Evolutionary conservation across 2,797 vertebrate species (phyloP).

Genomic region (Pseudochirops cupreus): DNA sequence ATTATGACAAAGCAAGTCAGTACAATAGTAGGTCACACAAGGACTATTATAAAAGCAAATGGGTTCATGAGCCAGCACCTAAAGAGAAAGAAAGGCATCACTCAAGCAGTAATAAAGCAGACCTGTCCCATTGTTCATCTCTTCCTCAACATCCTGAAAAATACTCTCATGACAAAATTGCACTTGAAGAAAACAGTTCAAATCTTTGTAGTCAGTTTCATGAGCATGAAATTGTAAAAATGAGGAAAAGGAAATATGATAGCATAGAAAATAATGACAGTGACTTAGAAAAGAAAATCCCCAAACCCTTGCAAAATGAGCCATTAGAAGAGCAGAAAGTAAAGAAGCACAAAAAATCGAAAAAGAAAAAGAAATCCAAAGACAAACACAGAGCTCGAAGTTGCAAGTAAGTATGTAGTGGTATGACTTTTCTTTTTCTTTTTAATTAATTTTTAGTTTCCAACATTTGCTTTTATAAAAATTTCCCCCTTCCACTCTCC

Average conservation of each 20-base stretch:
- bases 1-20: constrained; percentile 76
- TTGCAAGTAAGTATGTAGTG: constrained; percentile 78
- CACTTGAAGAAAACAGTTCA: neutral
- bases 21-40: constrained; percentile 78
- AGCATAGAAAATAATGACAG: constrained; percentile 60
- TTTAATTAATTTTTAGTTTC: too few relatives aligned
- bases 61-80: constrained; percentile 77
- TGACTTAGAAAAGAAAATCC: constrained; percentile 80
- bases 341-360: constrained; percentile 94
- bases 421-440: neutral
- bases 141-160: constrained; percentile 62
- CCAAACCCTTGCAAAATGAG: constrained; percentile 71
- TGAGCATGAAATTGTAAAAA: constrained; percentile 49
- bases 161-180: constrained; percentile 56
- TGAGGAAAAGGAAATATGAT: constrained; percentile 69
- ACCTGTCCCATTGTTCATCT: constrained; percentile 60
- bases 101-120: constrained; percentile 64
- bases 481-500: rapidly evolving
- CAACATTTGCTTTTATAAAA: too few relatives aligned
- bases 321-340: constrained; percentile 81
- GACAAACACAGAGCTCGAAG: constrained; percentile 89
- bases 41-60: constrained; percentile 80
- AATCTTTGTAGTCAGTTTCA: constrained; percentile 59
- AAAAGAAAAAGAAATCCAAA: constrained; percentile 96
- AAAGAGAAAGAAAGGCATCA: constrained; percentile 78